These are phyloP conservation scores for Acronicta leporina DNA, from an alignment of 2,888 invertebrate species.

Conservation along the genomic window DNA sequence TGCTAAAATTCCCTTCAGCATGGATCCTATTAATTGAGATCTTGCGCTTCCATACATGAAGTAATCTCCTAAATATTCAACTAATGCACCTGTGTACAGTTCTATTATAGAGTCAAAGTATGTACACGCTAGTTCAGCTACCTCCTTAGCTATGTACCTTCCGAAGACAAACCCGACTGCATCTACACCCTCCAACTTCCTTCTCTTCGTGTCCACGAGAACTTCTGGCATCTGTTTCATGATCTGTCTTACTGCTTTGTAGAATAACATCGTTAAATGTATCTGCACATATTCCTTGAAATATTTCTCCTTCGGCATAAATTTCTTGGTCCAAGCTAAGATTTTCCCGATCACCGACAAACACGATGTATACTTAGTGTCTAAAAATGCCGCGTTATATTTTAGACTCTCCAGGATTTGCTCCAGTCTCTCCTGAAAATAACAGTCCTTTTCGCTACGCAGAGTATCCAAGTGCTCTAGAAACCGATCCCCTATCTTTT, in stretches of 20 bases:
- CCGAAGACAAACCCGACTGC: conserved; percentile 70
- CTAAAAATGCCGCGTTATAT: conserved; percentile 66
- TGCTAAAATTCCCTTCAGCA: conserved; percentile 39
- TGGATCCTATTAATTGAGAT: conserved; percentile 14
- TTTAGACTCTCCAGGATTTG: conserved; percentile 59
- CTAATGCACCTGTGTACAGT: conserved; percentile 58
- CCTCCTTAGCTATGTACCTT: conserved; percentile 64
- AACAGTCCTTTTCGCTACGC: neutral
- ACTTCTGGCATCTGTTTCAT: conserved; percentile 60
- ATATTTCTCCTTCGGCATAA: conserved; percentile 65
- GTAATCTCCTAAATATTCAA: conserved; percentile 45
- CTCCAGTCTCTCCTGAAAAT: conserved; percentile 6
- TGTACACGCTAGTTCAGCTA: conserved; percentile 56
- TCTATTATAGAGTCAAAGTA: conserved; percentile 68
- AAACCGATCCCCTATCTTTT: conserved; percentile 61
- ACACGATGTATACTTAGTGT: conserved; percentile 60
- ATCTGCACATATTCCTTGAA: conserved; percentile 63
- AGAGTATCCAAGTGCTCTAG: conserved; percentile 55
- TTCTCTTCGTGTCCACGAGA: conserved; percentile 57
- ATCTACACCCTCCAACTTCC: conserved; percentile 57
- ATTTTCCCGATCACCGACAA: conserved; percentile 66
- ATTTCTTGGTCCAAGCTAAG: conserved; percentile 57
- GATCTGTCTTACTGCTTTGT: conserved; percentile 65
- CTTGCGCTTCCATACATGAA: conserved; percentile 11
- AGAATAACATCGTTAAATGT: conserved; percentile 72